These are phyloP conservation scores for Psilanteris sp. DNA, from an alignment of 1,140 invertebrate species.

Conservation along the genomic window DNA sequence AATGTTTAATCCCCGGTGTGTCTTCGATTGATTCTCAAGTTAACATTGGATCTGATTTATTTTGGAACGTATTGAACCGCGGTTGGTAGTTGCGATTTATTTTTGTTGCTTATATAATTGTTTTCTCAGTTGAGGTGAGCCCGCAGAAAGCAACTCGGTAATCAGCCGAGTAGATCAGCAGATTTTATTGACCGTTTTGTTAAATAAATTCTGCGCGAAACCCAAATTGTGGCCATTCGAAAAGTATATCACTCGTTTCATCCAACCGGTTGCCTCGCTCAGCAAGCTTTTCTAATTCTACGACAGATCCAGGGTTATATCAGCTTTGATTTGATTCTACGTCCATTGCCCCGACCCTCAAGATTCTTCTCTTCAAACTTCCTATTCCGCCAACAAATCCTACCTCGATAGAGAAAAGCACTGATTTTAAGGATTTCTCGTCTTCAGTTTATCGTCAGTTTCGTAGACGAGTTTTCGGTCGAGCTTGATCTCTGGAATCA, in stretches of 20 bases:
- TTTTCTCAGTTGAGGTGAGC: no score
- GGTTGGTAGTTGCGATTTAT: no score
- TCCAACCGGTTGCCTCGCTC: constrained; percentile 43
- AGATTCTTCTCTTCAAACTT: constrained; percentile 56
- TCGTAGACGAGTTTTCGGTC: constrained; percentile 50
- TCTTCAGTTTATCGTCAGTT: constrained; percentile 61
- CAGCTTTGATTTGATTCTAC: constrained; percentile 76
- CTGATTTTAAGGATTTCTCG: constrained; percentile 66
- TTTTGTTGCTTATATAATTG: no score
- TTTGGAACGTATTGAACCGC: no score
- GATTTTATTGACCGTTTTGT: no score
- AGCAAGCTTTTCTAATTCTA: constrained; percentile 56
- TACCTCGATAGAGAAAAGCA: constrained; percentile 43
- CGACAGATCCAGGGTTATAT: constrained; percentile 66
- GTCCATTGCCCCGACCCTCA: constrained; percentile 46
- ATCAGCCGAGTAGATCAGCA: no score
- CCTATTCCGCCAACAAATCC: constrained; percentile 61
- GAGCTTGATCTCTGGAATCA: constrained; percentile 15
- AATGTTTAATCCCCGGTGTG: no score
- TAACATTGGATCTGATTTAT: no score
- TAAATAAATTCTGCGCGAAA: constrained; percentile 66
- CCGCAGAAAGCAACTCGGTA: no score
- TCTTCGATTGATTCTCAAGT: no score
- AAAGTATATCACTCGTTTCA: constrained; percentile 67
- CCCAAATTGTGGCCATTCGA: constrained; percentile 73